Percentiles rank a stretch among this genome's conserved stretches.
phyloP scores from a whole-genome alignment of 1,140 invertebrate species.

The Temnothorax curvispinosus region DNA sequence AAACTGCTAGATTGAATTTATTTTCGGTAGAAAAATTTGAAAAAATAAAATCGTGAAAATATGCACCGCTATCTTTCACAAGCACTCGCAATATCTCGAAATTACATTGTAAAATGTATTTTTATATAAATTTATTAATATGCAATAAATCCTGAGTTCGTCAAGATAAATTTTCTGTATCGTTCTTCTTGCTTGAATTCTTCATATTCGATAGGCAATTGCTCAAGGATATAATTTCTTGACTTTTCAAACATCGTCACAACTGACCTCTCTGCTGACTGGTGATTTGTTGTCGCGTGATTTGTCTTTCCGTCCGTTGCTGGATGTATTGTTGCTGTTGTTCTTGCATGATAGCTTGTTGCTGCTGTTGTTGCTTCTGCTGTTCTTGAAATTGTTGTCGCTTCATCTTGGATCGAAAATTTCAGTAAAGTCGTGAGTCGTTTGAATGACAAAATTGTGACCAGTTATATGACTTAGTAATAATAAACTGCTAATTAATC shows the following conservation, averaged over 20 bases:
- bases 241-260: constrained; percentile 15
- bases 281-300: constrained; percentile 90
- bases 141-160: not conserved
- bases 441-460: constrained; percentile 16
- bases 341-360: constrained; percentile 84
- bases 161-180: not conserved
- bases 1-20: not conserved
- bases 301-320: constrained; percentile 91
- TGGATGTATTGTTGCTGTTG: constrained; percentile 87
- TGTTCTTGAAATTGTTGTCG: constrained; percentile 86
- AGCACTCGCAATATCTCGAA: not conserved
- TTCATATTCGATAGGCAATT: not conserved
- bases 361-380: constrained; percentile 79
- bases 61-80: not conserved
- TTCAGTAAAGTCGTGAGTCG: constrained; percentile 49
- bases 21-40: not conserved
- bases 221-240: not conserved
- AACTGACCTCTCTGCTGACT: constrained; percentile 92
- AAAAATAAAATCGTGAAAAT: not conserved
- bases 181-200: not conserved
- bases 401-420: constrained; percentile 83
- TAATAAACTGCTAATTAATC: constrained; percentile 24
- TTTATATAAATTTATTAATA: not conserved
- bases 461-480: not conserved
- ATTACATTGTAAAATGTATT: not conserved